A percentile compares a stretch with the other conserved stretches of the same genome.
Conservation (phyloP, 2,113 vertebrate genomes). For the Sander vitreus region DNA sequence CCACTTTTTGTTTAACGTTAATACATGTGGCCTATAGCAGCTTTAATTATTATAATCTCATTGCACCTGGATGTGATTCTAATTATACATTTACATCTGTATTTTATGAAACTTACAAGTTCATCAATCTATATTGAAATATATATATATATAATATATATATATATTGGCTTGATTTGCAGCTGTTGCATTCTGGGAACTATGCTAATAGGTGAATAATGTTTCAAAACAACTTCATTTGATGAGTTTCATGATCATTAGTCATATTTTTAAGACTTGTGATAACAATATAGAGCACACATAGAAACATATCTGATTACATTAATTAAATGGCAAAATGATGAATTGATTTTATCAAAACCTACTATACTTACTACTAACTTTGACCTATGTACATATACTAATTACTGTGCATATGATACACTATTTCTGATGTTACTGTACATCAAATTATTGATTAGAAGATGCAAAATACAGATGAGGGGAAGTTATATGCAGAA, state of each 20-base stretch:
- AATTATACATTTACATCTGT: not conserved
- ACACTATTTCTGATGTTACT: conserved; percentile 8
- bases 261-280: not conserved
- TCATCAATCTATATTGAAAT: not conserved
- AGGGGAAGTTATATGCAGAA: not conserved
- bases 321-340: not conserved
- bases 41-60: not conserved
- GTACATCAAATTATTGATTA: conserved; percentile 1
- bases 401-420: conserved; percentile 30
- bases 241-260: not conserved
- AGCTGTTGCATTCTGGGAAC: not conserved
- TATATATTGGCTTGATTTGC: not conserved
- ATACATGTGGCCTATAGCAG: not conserved
- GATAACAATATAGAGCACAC: not conserved
- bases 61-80: not conserved
- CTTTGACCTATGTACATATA: conserved; percentile 28
- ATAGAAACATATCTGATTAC: not conserved
- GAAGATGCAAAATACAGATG: not conserved
- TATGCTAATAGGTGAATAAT: not conserved
- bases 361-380: too few relatives aligned
- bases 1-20: not conserved
- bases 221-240: not conserved
- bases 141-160: too few relatives aligned
- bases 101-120: not conserved
- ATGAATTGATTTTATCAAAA: conserved; percentile 2